Conservation (phyloP, 2,797 vertebrate genomes). For the Amniataba percoides region DNA sequence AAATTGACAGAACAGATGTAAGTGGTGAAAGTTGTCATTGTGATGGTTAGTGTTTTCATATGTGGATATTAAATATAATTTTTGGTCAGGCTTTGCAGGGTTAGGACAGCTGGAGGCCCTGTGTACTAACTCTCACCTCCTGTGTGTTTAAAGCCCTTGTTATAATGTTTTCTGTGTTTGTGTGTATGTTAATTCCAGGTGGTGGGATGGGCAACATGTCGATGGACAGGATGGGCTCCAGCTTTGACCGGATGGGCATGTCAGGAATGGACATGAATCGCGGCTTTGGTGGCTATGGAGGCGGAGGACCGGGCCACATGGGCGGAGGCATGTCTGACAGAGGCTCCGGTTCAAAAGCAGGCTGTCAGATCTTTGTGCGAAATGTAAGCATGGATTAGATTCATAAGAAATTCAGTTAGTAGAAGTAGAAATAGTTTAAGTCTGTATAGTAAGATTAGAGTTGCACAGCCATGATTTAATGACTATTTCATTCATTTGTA, state of each 20-base stretch:
- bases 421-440: background rate
- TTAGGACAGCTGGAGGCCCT: background rate
- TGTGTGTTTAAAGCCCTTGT: background rate
- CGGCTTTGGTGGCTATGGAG: conserved; percentile 88
- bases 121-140: too few species aligned
- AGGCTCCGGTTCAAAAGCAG: conserved; percentile 90
- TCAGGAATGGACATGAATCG: conserved; percentile 93
- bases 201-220: conserved; percentile 93
- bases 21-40: background rate
- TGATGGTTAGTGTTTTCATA: background rate
- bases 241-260: conserved; percentile 92
- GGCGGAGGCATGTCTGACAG: conserved; percentile 91
- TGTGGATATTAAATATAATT: too few species aligned
- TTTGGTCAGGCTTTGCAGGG: background rate
- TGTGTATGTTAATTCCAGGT: conserved; percentile 78
- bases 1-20: background rate
- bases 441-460: background rate
- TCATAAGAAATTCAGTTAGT: background rate
- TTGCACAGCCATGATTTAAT: background rate
- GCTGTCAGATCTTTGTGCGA: conserved; percentile 98
- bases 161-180: background rate
- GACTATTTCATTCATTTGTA: background rate
- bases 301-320: conserved; percentile 88
- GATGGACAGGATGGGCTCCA: conserved; percentile 94
- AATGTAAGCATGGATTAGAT: conserved; percentile 88